A percentile compares a stretch with the other conserved stretches of the same genome.
Evolutionary conservation across 2,797 vertebrate genomes (phyloP).

Genomic region (Tauraco hartlaubi): DNA sequence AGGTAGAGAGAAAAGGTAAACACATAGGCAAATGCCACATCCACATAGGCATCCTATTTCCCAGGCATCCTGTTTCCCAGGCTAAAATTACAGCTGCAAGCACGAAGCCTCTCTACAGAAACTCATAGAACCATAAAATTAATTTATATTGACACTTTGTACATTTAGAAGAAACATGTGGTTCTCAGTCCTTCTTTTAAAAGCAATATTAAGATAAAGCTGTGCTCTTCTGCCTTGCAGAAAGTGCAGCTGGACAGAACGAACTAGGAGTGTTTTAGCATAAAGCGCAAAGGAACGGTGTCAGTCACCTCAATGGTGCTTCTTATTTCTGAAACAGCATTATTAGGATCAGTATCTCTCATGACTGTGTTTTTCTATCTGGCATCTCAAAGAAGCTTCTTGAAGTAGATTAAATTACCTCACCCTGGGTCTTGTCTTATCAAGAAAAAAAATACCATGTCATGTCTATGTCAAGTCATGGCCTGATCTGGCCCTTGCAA

Average conservation of each 20-base stretch:
- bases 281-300: not conserved
- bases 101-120: not conserved
- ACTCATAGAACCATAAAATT: not conserved
- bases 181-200: constrained; percentile 19
- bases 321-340: not conserved
- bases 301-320: not conserved
- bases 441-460: not conserved
- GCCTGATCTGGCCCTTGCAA: not conserved
- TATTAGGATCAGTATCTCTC: not conserved
- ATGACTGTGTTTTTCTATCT: not conserved
- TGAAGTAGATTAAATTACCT: not conserved
- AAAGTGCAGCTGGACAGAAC: not conserved
- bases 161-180: not conserved
- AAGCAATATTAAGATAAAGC: not conserved
- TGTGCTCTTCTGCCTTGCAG: not conserved
- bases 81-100: constrained; percentile 20
- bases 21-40: not conserved
- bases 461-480: not conserved
- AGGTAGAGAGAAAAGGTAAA: not conserved
- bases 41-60: not conserved
- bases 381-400: not conserved
- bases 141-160: constrained; percentile 28
- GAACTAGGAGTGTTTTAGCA: not conserved
- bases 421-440: not conserved
- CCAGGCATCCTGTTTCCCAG: not conserved